phyloP scores from a whole-genome alignment of 2,888 invertebrate genomes.

The Bombylius major region DNA sequence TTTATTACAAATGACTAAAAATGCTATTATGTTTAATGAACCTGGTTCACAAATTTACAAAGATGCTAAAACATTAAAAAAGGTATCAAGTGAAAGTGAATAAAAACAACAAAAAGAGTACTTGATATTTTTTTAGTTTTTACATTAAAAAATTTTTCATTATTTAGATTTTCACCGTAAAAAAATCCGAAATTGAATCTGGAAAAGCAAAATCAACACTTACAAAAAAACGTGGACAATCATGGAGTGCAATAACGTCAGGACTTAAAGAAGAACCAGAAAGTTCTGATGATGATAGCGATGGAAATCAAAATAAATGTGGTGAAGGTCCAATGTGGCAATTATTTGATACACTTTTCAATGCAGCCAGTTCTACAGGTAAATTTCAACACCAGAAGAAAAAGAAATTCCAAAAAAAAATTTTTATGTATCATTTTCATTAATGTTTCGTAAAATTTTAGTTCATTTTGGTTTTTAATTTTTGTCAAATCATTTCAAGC shows the following conservation, averaged over 20 bases:
- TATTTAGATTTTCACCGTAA: conserved; percentile 47
- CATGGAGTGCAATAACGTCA: conserved; percentile 36
- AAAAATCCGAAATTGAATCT: conserved; percentile 60
- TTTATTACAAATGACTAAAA: conserved; percentile 78
- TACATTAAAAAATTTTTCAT: not conserved
- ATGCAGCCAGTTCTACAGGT: conserved; percentile 44
- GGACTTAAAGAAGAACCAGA: conserved; percentile 47
- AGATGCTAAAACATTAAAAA: conserved; percentile 80
- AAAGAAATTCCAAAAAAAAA: not conserved
- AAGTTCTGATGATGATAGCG: conserved; percentile 51
- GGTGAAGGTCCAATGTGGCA: conserved; percentile 80
- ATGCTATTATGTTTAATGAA: conserved; percentile 93
- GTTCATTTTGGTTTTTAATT: not conserved
- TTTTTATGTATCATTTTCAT: not conserved
- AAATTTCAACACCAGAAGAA: conserved; percentile 6
- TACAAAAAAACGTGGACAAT: conserved; percentile 48
- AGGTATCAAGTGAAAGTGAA: conserved; percentile 38
- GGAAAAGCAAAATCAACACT: conserved; percentile 49
- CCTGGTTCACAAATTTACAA: conserved; percentile 94
- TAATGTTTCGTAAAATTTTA: not conserved
- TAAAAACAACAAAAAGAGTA: not conserved
- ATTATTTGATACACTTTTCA: conserved; percentile 70
- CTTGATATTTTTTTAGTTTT: not conserved
- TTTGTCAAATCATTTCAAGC: too few relatives aligned
- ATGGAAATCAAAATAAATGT: conserved; percentile 41